phyloP scores from a whole-genome alignment of 2,888 invertebrate genomes.

The Arrhopalites spinosus region DNA sequence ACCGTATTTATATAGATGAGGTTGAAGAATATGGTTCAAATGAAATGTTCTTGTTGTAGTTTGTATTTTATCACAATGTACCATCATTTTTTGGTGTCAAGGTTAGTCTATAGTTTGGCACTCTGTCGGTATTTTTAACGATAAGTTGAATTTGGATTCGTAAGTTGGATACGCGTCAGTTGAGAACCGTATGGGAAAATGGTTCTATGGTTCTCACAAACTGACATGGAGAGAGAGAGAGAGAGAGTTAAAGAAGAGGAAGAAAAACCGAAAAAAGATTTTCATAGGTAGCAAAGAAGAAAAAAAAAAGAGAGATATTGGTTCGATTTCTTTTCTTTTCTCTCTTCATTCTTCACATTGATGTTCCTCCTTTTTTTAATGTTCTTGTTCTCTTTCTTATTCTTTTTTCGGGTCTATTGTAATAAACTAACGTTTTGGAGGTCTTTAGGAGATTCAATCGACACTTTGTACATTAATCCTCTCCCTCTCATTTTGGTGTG shows the following conservation, averaged over 20 bases:
- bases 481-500: not conserved
- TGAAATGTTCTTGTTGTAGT: conserved; percentile 9
- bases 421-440: not conserved
- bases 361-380: not conserved
- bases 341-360: not conserved
- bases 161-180: conserved; percentile 29
- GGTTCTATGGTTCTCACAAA: not conserved
- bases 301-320: conserved; percentile 8
- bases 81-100: conserved; percentile 46
- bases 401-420: not conserved
- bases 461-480: not conserved
- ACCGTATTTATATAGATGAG: too few relatives aligned
- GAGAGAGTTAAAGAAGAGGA: not conserved
- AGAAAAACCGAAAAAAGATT: too few relatives aligned
- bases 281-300: not conserved
- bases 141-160: conserved; percentile 4
- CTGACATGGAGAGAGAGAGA: not conserved
- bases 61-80: conserved; percentile 39
- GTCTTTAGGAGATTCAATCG: not conserved
- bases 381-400: not conserved
- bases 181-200: conserved; percentile 27
- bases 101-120: conserved; percentile 45
- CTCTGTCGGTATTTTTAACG: conserved; percentile 41
- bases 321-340: conserved; percentile 4
- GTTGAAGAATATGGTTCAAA: conserved; percentile 6